A percentile compares a stretch with the other conserved stretches of the same genome.
Conservation (phyloP, 2,797 vertebrate genomes). For the Ambastaia sidthimunki region DNA sequence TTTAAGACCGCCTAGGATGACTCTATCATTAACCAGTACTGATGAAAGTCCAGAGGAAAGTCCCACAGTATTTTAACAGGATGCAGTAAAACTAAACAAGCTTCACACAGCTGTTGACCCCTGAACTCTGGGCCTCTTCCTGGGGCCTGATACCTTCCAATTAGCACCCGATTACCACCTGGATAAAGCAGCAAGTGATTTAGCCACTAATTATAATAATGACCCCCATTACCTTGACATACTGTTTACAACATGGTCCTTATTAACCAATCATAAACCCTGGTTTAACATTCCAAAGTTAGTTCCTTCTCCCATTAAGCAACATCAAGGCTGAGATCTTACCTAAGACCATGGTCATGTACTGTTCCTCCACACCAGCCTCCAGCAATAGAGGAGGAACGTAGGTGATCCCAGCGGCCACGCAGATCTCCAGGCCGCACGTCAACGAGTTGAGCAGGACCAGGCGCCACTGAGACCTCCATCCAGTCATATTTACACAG, state of each 20-base stretch:
- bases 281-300: background rate
- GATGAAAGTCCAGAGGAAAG: conserved; percentile 28
- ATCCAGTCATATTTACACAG: conserved; percentile 78
- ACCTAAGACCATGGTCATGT: conserved; percentile 87
- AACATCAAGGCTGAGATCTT: conserved; percentile 44
- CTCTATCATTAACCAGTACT: background rate
- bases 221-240: conserved; percentile 59
- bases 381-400: conserved; percentile 82
- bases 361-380: conserved; percentile 81
- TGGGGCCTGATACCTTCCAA: conserved; percentile 62
- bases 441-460: conserved; percentile 83
- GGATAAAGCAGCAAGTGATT: conserved; percentile 62
- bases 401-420: conserved; percentile 83
- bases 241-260: conserved; percentile 10
- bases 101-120: conserved; percentile 33
- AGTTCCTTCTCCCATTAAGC: background rate
- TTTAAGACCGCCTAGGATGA: background rate
- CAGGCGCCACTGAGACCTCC: conserved; percentile 81
- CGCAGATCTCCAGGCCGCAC: conserved; percentile 85
- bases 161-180: conserved; percentile 62
- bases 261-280: conserved; percentile 23
- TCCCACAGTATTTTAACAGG: conserved; percentile 16
- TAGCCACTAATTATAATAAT: conserved; percentile 55
- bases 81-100: conserved; percentile 39
- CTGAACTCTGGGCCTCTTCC: conserved; percentile 33